Base-by-base conservation (phyloP, 2,888 invertebrate species). In the Eristalis tenax region DNA sequence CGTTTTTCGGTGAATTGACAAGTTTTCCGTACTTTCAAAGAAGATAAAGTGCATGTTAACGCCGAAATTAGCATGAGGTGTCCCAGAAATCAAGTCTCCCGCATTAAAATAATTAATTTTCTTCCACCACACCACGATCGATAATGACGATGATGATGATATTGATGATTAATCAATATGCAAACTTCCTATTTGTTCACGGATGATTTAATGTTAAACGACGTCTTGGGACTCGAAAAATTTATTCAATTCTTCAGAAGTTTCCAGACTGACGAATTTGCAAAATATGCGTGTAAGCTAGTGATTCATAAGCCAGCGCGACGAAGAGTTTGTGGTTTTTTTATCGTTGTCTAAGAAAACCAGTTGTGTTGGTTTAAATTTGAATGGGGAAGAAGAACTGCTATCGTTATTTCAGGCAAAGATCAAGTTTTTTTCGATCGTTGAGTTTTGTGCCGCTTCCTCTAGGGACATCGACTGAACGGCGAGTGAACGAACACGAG, bases 81-180 rank as follows among this genome's bases (percentile, higher is more conserved):
- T 50, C 66, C 66, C 66, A 73, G 79, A 73, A 61, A 69, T 57
- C 22, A 13, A 59, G 23, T 15, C 18, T 22, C n/a, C 6, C 18
- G 56, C 35, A 43, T 59, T 76, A 28, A 56, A 78, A 71, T 63
- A 78, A 70, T 38, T 64, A 50, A 35, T 77, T 63, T 64, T 70
- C 26, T 15, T 18, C 18, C 18, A 50, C 43, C 38, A 32, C 50
- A 38, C 11, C 38, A 63, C 26, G 2, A 26, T 26, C 26, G 26
- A 26, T 26, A 3, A 26, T 59, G 18, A 10, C 5, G 32, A 4
- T 6, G 32, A 32, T 32, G 32, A 32, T 32, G 32, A 32, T 32
- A 56, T 63, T 50, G 61, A 73, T 69, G 68, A 70, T 65, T 40
- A 71, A 78, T 78, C 22, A 70, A 63, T 64, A 70, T 78, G 70